These are phyloP conservation scores for Sturmia bella DNA, from an alignment of 2,888 invertebrate genomes.

Conservation along the genomic window DNA sequence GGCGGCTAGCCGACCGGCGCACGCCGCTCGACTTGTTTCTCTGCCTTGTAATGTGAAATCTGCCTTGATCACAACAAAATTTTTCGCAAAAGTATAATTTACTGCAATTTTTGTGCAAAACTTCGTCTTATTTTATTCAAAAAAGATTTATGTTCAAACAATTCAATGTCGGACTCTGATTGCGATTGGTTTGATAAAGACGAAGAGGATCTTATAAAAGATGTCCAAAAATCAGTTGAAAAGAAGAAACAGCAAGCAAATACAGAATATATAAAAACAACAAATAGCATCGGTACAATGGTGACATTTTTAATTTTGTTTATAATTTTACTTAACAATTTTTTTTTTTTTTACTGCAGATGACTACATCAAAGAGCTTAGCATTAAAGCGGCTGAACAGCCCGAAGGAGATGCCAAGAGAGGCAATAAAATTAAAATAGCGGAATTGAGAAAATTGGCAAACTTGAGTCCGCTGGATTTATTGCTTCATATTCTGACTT, in stretches of 20 bases:
- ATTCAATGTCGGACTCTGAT: conserved; percentile 70
- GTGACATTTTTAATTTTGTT: not conserved
- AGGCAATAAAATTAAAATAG: conserved; percentile 55
- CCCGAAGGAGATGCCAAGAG: not conserved
- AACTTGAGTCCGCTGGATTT: conserved; percentile 74
- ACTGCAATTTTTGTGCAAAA: not conserved
- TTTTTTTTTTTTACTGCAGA: conserved; percentile 45
- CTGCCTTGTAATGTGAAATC: too few relatives aligned
- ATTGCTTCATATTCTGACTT: conserved; percentile 74
- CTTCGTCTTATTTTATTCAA: not conserved
- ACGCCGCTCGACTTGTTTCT: too few relatives aligned
- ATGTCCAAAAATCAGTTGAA: conserved; percentile 70
- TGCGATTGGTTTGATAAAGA: conserved; percentile 81
- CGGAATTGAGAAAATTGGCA: conserved; percentile 63
- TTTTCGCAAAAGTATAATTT: too few relatives aligned
- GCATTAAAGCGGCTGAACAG: conserved; percentile 57
- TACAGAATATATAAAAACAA: conserved; percentile 63
- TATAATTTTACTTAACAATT: conserved; percentile 40
- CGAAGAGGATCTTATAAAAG: conserved; percentile 77
- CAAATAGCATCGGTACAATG: conserved; percentile 56
- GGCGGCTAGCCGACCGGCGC: too few relatives aligned
- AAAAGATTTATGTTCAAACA: not conserved
- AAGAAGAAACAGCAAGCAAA: conserved; percentile 58
- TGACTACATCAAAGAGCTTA: conserved; percentile 68
- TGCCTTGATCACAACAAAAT: too few relatives aligned